phyloP scores from a whole-genome alignment of 2,888 invertebrate species.

The Exocentrus adspersus region DNA sequence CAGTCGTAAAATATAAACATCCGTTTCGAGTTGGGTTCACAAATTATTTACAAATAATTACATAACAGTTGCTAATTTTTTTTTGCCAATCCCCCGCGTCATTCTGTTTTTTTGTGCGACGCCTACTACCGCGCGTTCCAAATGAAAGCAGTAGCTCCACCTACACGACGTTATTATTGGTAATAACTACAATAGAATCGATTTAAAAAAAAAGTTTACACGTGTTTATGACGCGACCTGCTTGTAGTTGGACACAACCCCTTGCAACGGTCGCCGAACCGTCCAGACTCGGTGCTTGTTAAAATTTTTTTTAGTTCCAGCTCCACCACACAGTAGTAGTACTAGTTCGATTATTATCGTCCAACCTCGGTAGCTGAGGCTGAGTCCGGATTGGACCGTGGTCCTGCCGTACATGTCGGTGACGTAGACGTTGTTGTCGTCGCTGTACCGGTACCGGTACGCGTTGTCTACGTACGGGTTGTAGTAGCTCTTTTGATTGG shows the following conservation, averaged over 20 bases:
- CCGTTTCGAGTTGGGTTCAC: too few relatives aligned
- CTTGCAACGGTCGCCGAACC: not conserved
- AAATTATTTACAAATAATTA: too few relatives aligned
- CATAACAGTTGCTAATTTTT: too few relatives aligned
- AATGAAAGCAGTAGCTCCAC: too few relatives aligned
- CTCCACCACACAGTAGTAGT: not conserved
- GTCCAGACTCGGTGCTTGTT: not conserved
- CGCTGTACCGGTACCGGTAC: slow-evolving; percentile 39
- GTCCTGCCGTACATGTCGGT: slow-evolving; percentile 61
- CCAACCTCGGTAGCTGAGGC: slow-evolving; percentile 45
- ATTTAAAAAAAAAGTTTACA: too few relatives aligned
- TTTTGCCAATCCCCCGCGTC: too few relatives aligned
- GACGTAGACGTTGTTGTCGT: slow-evolving; percentile 53
- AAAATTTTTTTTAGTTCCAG: not conserved
- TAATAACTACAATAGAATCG: too few relatives aligned
- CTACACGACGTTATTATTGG: too few relatives aligned
- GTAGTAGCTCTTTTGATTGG: slow-evolving; percentile 41
- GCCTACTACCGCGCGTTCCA: too few relatives aligned
- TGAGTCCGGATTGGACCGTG: slow-evolving; percentile 45
- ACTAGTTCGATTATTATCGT: not conserved
- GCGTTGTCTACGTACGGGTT: slow-evolving; percentile 42
- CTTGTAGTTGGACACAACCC: not conserved
- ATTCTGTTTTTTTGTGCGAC: too few relatives aligned
- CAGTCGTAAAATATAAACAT: too few relatives aligned
- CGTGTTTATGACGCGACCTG: too few relatives aligned